Conservation (phyloP, 2,113 vertebrate species). For the Neotoma lepida region DNA sequence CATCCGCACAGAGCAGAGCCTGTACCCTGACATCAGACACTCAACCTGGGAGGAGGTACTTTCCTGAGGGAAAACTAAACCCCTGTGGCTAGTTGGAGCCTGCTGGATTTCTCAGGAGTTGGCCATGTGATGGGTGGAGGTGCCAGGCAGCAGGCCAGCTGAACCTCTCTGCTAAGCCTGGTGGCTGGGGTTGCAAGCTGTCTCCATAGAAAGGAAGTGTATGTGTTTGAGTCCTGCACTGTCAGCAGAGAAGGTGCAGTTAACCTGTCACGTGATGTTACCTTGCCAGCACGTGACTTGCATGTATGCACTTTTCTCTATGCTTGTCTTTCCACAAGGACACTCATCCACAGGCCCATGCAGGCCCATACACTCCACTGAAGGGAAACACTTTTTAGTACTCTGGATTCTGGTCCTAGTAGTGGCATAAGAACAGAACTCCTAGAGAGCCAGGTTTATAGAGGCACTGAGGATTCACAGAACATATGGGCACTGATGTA, state of each 20-base stretch:
- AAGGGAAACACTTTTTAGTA: neutral
- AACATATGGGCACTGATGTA: neutral
- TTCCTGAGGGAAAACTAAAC: neutral
- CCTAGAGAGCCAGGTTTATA: neutral
- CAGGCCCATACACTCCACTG: neutral
- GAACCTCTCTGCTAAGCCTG: neutral
- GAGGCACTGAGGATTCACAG: neutral
- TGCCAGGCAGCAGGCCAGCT: neutral
- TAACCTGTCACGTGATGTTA: neutral
- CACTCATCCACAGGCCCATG: neutral
- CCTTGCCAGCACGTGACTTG: neutral
- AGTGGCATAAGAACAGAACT: neutral
- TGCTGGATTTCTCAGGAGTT: neutral
- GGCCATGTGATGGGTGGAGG: neutral
- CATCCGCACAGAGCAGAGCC: neutral
- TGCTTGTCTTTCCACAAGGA: neutral
- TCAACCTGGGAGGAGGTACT: neutral
- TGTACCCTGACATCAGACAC: neutral
- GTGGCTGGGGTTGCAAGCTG: neutral
- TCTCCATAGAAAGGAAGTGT: neutral
- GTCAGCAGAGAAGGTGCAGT: neutral
- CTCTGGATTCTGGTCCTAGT: neutral
- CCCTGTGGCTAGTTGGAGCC: neutral
- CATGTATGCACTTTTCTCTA: neutral
- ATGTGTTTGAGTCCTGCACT: neutral